Conservation (phyloP, 1,140 invertebrate species). For the Holcopasites calliopsidis region DNA sequence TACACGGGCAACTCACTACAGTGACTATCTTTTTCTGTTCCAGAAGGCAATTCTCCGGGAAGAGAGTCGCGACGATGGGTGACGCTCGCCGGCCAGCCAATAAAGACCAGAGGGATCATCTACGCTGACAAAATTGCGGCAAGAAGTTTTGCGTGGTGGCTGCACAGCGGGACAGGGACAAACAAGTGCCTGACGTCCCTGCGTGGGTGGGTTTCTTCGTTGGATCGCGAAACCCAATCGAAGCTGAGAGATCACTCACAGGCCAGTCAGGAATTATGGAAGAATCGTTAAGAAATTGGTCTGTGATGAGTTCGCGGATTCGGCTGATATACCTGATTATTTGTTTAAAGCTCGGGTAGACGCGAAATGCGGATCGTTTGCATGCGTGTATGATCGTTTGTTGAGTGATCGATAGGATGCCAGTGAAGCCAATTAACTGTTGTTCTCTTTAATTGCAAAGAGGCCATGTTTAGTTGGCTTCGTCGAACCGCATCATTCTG, state of each 20-base stretch:
- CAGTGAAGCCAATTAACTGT: constrained; percentile 11
- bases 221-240: neutral
- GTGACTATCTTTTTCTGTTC: constrained; percentile 24
- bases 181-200: constrained; percentile 4
- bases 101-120: constrained; percentile 14
- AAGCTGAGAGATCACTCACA: neutral
- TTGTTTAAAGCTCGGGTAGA: neutral
- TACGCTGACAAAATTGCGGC: constrained; percentile 32
- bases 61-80: constrained; percentile 27
- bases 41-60: constrained; percentile 31
- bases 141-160: neutral
- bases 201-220: neutral
- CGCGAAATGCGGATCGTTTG: neutral
- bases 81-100: constrained; percentile 20
- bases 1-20: constrained; percentile 25
- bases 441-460: constrained; percentile 4
- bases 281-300: neutral
- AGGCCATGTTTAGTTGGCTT: neutral
- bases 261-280: neutral
- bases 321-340: neutral
- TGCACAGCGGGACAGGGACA: neutral
- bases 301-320: neutral
- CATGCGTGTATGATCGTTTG: neutral
- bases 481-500: neutral
- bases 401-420: constrained; percentile 5